Evolutionary conservation across 2,797 vertebrate species (phyloP).

Genomic region (Mus caroli): DNA sequence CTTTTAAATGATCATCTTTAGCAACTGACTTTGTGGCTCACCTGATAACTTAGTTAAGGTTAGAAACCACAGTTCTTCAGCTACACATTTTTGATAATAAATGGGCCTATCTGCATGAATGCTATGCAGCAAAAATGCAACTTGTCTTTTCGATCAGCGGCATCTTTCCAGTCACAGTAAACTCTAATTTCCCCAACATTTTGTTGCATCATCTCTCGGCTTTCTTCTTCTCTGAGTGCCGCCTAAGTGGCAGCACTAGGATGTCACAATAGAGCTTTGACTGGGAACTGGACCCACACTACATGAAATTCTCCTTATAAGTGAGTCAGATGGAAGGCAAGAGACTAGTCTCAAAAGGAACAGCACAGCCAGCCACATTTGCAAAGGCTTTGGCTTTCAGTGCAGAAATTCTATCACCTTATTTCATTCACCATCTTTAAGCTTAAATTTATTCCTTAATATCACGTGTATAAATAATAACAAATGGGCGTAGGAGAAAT

Average conservation of each 20-base stretch:
- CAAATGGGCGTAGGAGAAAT: neutral
- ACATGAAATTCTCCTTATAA: neutral
- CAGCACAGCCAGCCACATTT: conserved; percentile 77
- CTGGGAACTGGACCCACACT: neutral
- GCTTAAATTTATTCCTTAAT: conserved; percentile 75
- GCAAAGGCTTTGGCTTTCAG: conserved; percentile 77
- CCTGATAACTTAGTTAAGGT: neutral
- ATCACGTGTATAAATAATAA: neutral
- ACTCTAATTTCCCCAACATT: neutral
- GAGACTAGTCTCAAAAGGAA: neutral
- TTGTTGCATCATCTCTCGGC: neutral
- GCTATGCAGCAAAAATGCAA: neutral
- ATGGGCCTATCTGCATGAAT: neutral
- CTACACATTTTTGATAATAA: neutral
- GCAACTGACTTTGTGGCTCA: conserved; percentile 10
- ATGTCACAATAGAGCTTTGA: neutral
- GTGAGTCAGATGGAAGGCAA: neutral
- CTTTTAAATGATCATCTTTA: conserved; percentile 11
- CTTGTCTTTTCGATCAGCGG: neutral
- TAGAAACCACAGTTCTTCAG: neutral
- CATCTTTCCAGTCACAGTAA: neutral
- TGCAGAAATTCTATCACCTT: conserved; percentile 84
- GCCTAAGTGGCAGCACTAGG: neutral
- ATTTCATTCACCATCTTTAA: conserved; percentile 80
- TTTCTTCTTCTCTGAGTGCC: neutral